Conservation (phyloP, 2,113 vertebrate species). For the Istiophorus platypterus region DNA sequence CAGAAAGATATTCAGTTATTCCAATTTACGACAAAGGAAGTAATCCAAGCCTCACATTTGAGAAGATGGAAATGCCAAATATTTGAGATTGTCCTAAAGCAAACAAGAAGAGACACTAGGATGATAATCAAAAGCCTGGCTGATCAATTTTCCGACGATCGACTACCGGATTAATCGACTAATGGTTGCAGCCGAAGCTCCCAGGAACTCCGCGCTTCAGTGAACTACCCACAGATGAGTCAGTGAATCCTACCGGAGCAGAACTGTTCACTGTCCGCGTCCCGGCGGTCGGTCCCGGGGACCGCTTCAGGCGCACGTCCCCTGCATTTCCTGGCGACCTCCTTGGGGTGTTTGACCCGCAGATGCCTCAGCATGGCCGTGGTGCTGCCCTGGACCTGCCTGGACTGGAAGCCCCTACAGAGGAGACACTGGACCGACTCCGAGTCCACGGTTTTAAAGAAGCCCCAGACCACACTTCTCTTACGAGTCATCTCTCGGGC, state of each 20-base stretch:
- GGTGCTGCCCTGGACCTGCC: constrained; percentile 64
- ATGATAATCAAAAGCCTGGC: background rate
- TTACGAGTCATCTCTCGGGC: constrained; percentile 60
- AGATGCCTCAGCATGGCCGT: constrained; percentile 76
- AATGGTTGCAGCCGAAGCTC: background rate
- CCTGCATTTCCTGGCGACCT: constrained; percentile 44
- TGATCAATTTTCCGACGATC: background rate
- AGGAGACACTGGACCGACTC: constrained; percentile 68
- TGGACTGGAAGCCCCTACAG: constrained; percentile 53
- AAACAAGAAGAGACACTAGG: background rate
- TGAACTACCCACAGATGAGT: too few relatives aligned
- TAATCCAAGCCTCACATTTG: too few relatives aligned
- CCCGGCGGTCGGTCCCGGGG: background rate
- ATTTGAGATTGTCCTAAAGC: too few relatives aligned
- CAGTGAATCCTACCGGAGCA: constrained; percentile 35
- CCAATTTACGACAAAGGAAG: too few relatives aligned
- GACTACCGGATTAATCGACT: background rate
- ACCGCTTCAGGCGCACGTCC: background rate
- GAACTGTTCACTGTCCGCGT: constrained; percentile 8
- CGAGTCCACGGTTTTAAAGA: constrained; percentile 60
- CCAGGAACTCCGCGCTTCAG: too few relatives aligned
- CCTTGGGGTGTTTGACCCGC: constrained; percentile 66
- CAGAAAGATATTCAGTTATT: too few relatives aligned
- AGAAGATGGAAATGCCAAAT: too few relatives aligned
- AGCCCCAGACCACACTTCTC: constrained; percentile 73